Conservation (phyloP, 2,113 vertebrate genomes). For the Athene cunicularia region DNA sequence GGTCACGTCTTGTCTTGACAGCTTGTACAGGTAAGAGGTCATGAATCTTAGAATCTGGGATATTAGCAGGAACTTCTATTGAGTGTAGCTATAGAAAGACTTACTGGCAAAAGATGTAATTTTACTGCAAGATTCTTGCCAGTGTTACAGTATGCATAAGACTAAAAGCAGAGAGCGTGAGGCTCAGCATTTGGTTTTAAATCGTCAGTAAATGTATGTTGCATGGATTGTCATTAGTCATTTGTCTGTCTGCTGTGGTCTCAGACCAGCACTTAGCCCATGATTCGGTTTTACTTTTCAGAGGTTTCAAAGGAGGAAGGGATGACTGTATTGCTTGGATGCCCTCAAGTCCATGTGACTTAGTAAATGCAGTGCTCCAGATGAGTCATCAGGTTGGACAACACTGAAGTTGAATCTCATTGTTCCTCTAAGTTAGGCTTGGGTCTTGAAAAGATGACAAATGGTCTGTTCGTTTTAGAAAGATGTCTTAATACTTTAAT, state of each 20-base stretch:
- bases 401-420: neutral
- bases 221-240: neutral
- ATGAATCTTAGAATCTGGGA: neutral
- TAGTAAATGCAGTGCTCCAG: neutral
- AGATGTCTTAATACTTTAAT: neutral
- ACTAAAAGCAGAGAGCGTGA: neutral
- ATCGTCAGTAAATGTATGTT: neutral
- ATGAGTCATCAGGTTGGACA: constrained; percentile 45
- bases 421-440: neutral
- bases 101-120: neutral
- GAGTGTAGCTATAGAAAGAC: neutral
- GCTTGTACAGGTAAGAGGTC: constrained; percentile 4
- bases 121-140: neutral
- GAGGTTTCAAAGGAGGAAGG: constrained; percentile 17
- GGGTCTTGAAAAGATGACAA: constrained; percentile 11
- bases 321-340: constrained; percentile 41
- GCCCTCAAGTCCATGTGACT: neutral
- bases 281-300: neutral
- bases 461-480: neutral
- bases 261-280: neutral
- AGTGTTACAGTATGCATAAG: neutral
- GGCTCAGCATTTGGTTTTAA: constrained; percentile 19
- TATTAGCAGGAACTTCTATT: neutral
- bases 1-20: neutral
- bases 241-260: neutral